phyloP scores from a whole-genome alignment of 2,797 vertebrate species.

The Spea hammondii region DNA sequence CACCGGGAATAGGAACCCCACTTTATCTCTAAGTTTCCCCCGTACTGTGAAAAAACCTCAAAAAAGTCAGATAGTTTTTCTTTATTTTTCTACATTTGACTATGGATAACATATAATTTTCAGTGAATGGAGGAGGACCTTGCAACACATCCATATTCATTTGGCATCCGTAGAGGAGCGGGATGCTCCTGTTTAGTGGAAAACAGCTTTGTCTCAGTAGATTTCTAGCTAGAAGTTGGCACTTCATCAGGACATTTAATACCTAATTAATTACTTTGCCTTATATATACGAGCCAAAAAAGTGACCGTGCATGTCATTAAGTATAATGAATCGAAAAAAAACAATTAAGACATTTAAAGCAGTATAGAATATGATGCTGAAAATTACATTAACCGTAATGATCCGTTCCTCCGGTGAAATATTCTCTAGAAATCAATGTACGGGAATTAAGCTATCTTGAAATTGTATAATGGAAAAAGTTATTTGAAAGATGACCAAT shows the following conservation, averaged over 20 bases:
- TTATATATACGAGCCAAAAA: slow-evolving; percentile 42
- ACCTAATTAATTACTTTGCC: slow-evolving; percentile 51
- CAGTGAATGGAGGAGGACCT: background rate
- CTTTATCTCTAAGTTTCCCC: too few species aligned
- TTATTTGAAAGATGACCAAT: too few species aligned
- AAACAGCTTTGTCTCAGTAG: background rate
- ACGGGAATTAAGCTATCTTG: too few species aligned
- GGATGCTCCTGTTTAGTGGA: slow-evolving; percentile 7
- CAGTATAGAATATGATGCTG: slow-evolving; percentile 18
- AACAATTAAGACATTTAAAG: slow-evolving; percentile 40
- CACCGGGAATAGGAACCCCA: too few species aligned
- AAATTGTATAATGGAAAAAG: too few species aligned
- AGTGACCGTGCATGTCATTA: slow-evolving; percentile 48
- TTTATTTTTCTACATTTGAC: too few species aligned
- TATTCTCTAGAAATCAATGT: background rate
- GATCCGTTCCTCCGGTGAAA: background rate
- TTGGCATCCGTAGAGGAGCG: slow-evolving; percentile 30
- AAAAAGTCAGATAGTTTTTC: too few species aligned
- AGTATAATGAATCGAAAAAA: slow-evolving; percentile 48
- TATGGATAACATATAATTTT: too few species aligned
- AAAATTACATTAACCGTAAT: background rate
- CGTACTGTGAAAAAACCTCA: too few species aligned
- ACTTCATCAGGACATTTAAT: slow-evolving; percentile 50
- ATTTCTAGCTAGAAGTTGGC: slow-evolving; percentile 26
- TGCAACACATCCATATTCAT: slow-evolving; percentile 3